Percentiles rank a stretch among this genome's conserved stretches.
Evolutionary conservation across 2,113 vertebrate genomes (phyloP).

Genomic region (Eira barbara): DNA sequence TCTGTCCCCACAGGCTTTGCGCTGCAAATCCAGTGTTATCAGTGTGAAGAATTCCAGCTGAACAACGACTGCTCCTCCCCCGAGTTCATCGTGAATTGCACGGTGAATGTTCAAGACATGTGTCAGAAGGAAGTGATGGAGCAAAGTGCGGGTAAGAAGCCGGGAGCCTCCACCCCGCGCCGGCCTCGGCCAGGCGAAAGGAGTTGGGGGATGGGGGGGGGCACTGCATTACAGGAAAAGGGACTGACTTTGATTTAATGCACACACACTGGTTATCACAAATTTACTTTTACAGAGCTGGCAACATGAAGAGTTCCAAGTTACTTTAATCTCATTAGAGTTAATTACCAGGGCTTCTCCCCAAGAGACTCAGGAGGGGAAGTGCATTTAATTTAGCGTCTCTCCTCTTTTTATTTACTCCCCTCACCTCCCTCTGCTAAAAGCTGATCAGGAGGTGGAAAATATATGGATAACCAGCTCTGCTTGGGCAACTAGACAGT

Average conservation of each 20-base stretch:
- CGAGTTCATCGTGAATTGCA: conserved; percentile 97
- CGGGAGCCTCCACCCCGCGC: accelerated
- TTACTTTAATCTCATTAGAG: conserved; percentile 84
- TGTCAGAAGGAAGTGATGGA: conserved; percentile 99
- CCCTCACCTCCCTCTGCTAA: conserved; percentile 59
- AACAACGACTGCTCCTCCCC: conserved; percentile 96
- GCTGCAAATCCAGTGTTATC: conserved; percentile 99
- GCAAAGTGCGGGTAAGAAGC: conserved; percentile 91
- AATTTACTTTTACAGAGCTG: conserved; percentile 70
- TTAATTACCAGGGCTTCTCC: conserved; percentile 83
- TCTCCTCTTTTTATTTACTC: conserved; percentile 80
- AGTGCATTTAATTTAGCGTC: conserved; percentile 77
- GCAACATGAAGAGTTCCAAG: conserved; percentile 79
- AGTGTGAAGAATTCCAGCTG: conserved; percentile 96
- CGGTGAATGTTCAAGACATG: conserved; percentile 98
- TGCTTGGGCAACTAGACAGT: conserved; percentile 51
- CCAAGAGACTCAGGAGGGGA: conserved; percentile 61
- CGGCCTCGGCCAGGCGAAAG: neutral
- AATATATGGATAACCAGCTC: conserved; percentile 39
- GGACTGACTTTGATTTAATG: neutral
- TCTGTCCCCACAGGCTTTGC: conserved; percentile 82
- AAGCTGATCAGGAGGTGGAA: conserved; percentile 62
- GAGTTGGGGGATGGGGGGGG: neutral
- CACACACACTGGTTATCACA: conserved; percentile 21
- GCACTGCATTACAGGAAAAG: neutral